A percentile compares a stretch with the other conserved stretches of the same genome.
phyloP scores from a whole-genome alignment of 37 sponge, comb jelly and placozoan species.

The Crambe crambe region DNA sequence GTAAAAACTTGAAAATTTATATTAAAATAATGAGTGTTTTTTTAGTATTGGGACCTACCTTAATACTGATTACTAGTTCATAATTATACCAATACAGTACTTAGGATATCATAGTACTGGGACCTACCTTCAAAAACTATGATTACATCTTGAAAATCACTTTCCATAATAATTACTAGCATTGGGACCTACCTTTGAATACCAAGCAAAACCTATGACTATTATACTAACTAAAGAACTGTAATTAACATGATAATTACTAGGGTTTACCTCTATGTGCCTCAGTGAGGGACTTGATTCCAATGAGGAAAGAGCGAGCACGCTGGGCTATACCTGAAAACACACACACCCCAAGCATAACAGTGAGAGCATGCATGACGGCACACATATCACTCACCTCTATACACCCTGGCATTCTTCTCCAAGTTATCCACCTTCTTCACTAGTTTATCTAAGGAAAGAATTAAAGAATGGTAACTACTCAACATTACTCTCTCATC shows the following conservation, averaged over 20 bases:
- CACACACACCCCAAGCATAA: background rate
- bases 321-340: constrained; percentile 51
- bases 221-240: too few relatives aligned
- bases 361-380: background rate
- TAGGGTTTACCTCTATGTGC: constrained; percentile 49
- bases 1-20: too few relatives aligned
- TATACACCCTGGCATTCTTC: constrained; percentile 75
- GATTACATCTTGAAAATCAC: too few relatives aligned
- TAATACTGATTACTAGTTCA: background rate
- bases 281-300: constrained; percentile 26
- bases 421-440: constrained; percentile 83
- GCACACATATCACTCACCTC: constrained; percentile 44
- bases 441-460: constrained; percentile 70
- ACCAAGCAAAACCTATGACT: too few relatives aligned
- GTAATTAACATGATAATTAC: background rate
- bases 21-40: too few relatives aligned
- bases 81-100: too few relatives aligned
- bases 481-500: too few relatives aligned
- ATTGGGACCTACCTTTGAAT: too few relatives aligned
- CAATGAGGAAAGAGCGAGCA: constrained; percentile 30
- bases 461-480: background rate
- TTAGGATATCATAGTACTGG: too few relatives aligned
- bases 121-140: too few relatives aligned
- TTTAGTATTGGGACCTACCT: background rate
- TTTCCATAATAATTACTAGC: too few relatives aligned